A percentile compares a stretch with the other conserved stretches of the same genome.
These are phyloP conservation scores for Chloropsis hardwickii DNA, from an alignment of 2,113 vertebrate genomes.

Conservation along the genomic window DNA sequence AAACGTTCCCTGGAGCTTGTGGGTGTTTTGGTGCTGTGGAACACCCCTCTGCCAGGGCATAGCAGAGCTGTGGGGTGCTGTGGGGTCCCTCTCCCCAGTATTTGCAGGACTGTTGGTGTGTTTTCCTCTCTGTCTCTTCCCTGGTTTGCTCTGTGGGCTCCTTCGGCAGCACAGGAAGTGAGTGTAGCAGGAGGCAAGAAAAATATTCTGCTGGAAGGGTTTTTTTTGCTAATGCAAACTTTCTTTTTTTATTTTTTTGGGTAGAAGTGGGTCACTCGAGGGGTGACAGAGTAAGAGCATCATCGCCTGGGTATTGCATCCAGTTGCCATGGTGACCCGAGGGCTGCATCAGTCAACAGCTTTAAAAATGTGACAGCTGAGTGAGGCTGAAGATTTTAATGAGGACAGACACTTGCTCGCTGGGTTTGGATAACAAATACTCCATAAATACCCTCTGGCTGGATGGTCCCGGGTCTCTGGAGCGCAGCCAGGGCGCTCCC, in stretches of 20 bases:
- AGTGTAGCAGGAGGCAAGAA: background rate
- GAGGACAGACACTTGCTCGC: constrained; percentile 42
- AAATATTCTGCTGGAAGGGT: background rate
- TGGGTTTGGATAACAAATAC: background rate
- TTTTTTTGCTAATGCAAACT: background rate
- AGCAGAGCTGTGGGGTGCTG: background rate
- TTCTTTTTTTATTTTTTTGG: background rate
- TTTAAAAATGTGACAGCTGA: constrained; percentile 57
- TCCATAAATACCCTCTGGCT: background rate
- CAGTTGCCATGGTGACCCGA: constrained; percentile 70
- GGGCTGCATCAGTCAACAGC: constrained; percentile 53
- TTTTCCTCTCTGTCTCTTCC: background rate
- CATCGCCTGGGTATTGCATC: constrained; percentile 33
- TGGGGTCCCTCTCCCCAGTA: background rate
- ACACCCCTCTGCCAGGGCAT: background rate
- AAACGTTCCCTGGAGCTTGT: background rate
- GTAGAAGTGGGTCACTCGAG: constrained; percentile 49
- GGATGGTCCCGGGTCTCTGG: background rate
- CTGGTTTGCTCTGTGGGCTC: background rate
- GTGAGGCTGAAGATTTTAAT: constrained; percentile 52
- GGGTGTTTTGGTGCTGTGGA: background rate
- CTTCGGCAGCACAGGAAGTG: background rate
- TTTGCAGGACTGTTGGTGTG: background rate
- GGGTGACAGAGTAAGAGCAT: constrained; percentile 52
- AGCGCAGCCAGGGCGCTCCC: background rate